These are phyloP conservation scores for Campylorhamphus procurvoides DNA, from an alignment of 2,113 vertebrate genomes.

Conservation along the genomic window DNA sequence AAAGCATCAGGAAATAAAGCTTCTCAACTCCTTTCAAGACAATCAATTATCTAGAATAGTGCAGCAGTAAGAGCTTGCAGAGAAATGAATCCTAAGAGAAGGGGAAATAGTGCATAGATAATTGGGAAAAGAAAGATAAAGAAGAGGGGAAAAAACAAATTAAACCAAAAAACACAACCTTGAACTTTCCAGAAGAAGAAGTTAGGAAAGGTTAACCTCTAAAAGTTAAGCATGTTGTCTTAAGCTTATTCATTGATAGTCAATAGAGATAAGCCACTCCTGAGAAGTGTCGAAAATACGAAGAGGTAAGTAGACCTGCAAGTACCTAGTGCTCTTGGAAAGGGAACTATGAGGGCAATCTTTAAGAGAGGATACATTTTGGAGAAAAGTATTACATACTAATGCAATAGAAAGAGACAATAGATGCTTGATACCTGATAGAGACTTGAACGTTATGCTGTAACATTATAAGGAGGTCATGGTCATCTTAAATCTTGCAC, in stretches of 20 bases:
- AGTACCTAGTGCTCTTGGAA: neutral
- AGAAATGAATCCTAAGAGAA: neutral
- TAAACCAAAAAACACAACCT: neutral
- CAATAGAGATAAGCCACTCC: neutral
- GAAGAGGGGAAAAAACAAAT: neutral
- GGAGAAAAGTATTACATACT: neutral
- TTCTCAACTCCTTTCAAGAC: neutral
- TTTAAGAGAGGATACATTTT: neutral
- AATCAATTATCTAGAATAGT: neutral
- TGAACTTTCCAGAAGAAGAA: neutral
- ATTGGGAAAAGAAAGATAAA: neutral
- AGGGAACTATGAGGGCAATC: neutral
- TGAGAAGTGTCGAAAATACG: neutral
- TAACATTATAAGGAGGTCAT: neutral
- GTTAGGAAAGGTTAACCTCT: neutral
- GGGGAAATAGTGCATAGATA: neutral
- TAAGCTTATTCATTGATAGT: neutral
- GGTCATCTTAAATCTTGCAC: neutral
- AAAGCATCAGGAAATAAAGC: neutral
- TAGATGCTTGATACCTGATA: neutral
- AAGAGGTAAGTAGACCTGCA: neutral
- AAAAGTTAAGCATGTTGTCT: neutral
- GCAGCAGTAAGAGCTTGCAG: neutral
- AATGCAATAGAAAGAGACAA: neutral
- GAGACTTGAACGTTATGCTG: neutral